Base-by-base conservation (phyloP, 2,113 vertebrate species). In the Dromas ardeola region DNA sequence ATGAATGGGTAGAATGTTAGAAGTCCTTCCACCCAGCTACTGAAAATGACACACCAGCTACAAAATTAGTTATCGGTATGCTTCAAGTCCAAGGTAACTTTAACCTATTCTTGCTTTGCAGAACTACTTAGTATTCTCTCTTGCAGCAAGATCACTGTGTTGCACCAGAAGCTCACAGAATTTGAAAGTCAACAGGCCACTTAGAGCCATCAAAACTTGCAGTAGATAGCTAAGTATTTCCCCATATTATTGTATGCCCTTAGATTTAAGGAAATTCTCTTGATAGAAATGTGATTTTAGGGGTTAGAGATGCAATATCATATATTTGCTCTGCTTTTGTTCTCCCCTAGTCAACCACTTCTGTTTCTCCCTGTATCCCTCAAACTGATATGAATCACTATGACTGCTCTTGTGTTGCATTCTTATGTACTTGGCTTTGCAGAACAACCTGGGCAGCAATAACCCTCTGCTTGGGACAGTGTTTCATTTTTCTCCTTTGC, bases 401-500 rank as follows among this genome's bases (percentile, higher is more conserved):
- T 59, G 52, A 5, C 30, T 52, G 34, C 43, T 73, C 15, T 78
- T n/a, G 20, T 0, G 0, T 55, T 65, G 58, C 58, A 18, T 49
- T 82, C 34, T 49, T 61, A 11, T 1, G 4, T 72, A 21, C 11
- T 13, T 71, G 63, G 58, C 29, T 95, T 91, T 91, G 55, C 38
- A 74, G 80, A 81, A 36, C 47, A 92, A 61, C 7, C 10, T 71
- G 45, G 25, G 27, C 66, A 78, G 50, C 52, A 50, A 17, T 65
- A 76, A 42, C 9, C 29, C 36, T 65, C 52, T 77, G 2, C 36
- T 18, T 85, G 27, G 47, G 49, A 29, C 38, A 79, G 29, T 34
- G 30, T 67, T 93, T 95, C 4, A 43, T 69, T 93, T 65, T 88
- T 65, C 20, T 92, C 50, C 90, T 89, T 88, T 93, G 71, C 92